Evolutionary conservation across 2,888 invertebrate species (phyloP), one percentile per base, ranked within the genome.

Genomic region (Metellina segmentata): DNA sequence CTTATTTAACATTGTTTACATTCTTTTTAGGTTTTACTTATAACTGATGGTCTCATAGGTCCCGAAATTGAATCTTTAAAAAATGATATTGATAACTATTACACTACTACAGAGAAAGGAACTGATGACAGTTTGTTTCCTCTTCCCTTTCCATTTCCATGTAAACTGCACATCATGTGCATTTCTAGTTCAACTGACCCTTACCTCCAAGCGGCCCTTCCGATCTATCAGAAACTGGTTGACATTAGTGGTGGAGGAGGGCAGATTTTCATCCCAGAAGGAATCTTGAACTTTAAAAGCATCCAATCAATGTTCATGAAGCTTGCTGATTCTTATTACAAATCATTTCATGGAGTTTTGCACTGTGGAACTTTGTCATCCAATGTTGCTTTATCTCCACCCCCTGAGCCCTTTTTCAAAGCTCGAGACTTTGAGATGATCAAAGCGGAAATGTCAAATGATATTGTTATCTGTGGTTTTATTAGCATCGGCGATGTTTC

Each of bases 391-490:
- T 95, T 98, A 49, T 97, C 97, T 94, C 98, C 98, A 7, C 96
- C 97, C 7, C 97, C 97, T 9, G 96, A 96, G 85, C 93, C 94
- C 0, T 94, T 94, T 93, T 91, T 89, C 77, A 93, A 93, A 83
- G 93, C 93, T 19, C 86, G 93, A 52, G 94, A 97, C 94, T 97
- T 96, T 94, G 97, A 96, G 94, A 95, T 94, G 91, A 96, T 95
- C 93, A 96, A 95, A 90, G 96, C 95, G 94, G 96, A 96, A 93
- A 95, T 98, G 85, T 96, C 97, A 0, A 97, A 96, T 91, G 96
- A 96, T 83, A 96, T 99, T 86, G 97, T 97, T 94, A 96, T 99
- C 20, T 96, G 98, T 94, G 99, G 99, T 0, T 99, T 98, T 94
- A 95, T 99, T 83, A 96, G 97, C n/a, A 96, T 98, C 9, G 96